Base-by-base conservation (phyloP, 2,888 invertebrate genomes). In the Diplolepis rosae region DNA sequence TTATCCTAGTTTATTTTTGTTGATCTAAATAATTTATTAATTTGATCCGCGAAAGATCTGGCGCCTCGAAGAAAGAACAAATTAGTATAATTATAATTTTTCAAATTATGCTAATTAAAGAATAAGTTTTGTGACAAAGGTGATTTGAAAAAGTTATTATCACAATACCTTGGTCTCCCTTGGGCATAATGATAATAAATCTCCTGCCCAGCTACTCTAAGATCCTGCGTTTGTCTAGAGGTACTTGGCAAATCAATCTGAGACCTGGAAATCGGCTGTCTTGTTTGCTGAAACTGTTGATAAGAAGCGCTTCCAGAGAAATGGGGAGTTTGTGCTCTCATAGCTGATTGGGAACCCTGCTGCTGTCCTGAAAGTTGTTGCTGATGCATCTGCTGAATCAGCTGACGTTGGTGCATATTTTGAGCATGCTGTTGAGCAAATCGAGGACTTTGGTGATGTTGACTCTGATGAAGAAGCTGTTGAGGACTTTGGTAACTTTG, bases 351-450 rank as follows among this genome's bases (percentile, higher is more conserved):
- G 90, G 90, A 80, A 54, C 82, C 82, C 2, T 79, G 76, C 28
- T 83, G 84, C 65, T 84, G 86, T 1, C 78, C 80, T 9, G 71
- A 72, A 35, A 82, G 70, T 52, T 85, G 85, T 32, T 90, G 91
- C 89, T 91, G 88, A 73, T 90, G 90, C 82, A 90, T 86, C 66
- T 90, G 88, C 42, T 87, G 88, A 30, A 87, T 83, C 72, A 86
- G 75, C 30, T 87, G 87, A n/a, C 87, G 79, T 69, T 87, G 87
- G 32, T 87, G 87, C 83, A 87, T 84, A 61, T 86, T 87, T 56
- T 87, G 87, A 1, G 85, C 85, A 70, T 88, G 87, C 22, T 86
- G 87, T 48, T 88, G 88, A 4, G 86, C 81, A 69, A 87, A 87
- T 66, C 87, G 74, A 0, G 85, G 83, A 75, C 84, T 86, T 66